Evolutionary conservation across 2,113 vertebrate genomes (phyloP), one percentile per base, ranked within the genome.

Genomic region (Malaclemys terrapin): DNA sequence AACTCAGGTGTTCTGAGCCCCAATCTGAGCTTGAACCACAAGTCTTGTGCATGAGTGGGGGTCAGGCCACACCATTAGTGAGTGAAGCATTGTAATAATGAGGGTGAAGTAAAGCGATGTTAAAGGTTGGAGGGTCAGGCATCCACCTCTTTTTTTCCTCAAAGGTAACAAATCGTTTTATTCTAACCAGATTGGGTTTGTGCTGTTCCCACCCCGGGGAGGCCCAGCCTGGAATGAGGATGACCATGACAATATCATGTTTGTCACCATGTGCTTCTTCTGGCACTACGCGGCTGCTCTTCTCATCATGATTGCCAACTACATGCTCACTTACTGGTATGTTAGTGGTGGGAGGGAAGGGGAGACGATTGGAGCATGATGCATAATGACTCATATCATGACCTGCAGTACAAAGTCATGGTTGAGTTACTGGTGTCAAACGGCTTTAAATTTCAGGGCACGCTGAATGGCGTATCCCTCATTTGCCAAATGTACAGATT

Each of bases 261-360:
- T 99, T 59, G 95, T 99, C 97, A 99, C 99, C 2, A 99, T 99
- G 99, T 99, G 99, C 94, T 99, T 99, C 98, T 99, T 99, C 97
- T 99, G 99, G 99, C 99, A 99, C 97, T 98, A 98, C 57, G 96
- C 98, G 7, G 96, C 96, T 0, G 98, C 99, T 4, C 42, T 99
- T 82, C 87, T 98, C 52, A 76, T 99, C 38, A 93, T 98, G 53
- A 84, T 91, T 4, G 3, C 96, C 35, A 99, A 97, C 88, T 98
- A 98, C 87, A 82, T 82, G 8, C 86, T 98, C 0, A 89, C 98
- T 59, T 99, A 97, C 96, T 98, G 98, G 99, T 99, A 98, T 14
- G 98, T 97, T 65, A 75, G 80, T 53, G 31, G 83, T 79, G 47
- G 80, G 5, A 6, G 75, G 82, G 56, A 1, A 2, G 8, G 49